phyloP scores from a whole-genome alignment of 2,797 vertebrate genomes.

The Parauchenoglanis ngamensis region DNA sequence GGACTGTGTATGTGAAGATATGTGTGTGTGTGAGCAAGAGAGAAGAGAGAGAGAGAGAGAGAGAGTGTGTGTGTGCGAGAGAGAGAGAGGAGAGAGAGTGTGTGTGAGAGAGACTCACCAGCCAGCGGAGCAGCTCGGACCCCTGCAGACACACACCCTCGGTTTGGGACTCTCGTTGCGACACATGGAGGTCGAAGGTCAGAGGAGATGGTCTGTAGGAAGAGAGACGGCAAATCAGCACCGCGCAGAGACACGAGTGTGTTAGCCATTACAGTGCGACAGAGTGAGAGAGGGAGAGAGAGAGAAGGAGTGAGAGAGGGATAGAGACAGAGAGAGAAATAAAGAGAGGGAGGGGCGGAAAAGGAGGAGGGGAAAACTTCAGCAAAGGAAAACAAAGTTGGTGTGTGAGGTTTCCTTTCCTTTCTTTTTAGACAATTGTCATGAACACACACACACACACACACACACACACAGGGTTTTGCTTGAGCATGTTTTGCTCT shows the following conservation, averaged over 20 bases:
- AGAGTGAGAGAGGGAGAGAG: conserved; percentile 57
- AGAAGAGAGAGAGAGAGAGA: no score
- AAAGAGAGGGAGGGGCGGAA: conserved; percentile 48
- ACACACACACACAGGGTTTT: conserved; percentile 1
- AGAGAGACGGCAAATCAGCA: conserved; percentile 67
- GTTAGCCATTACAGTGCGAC: conserved; percentile 69
- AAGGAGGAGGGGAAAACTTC: conserved; percentile 36
- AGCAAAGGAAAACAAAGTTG: conserved; percentile 22
- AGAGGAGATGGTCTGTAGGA: conserved; percentile 74
- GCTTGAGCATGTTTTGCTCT: not conserved
- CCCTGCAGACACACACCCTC: conserved; percentile 53
- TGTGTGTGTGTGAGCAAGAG: not conserved
- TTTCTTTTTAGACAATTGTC: conserved; percentile 1
- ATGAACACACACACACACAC: not conserved
- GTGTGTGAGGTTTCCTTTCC: conserved; percentile 9
- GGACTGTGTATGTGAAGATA: conserved; percentile 2
- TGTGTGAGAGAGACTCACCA: conserved; percentile 62
- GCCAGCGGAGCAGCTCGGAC: conserved; percentile 52
- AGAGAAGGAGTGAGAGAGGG: conserved; percentile 47
- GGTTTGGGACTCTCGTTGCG: not conserved
- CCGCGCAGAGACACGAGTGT: conserved; percentile 69
- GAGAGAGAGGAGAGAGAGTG: not conserved
- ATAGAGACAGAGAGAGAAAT: conserved; percentile 46
- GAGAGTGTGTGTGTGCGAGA: conserved; percentile 2
- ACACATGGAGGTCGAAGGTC: conserved; percentile 56